Evolutionary conservation across 2,888 invertebrate genomes (phyloP), one percentile per base, ranked within the genome.

Genomic region (Nemapogon koenigi): DNA sequence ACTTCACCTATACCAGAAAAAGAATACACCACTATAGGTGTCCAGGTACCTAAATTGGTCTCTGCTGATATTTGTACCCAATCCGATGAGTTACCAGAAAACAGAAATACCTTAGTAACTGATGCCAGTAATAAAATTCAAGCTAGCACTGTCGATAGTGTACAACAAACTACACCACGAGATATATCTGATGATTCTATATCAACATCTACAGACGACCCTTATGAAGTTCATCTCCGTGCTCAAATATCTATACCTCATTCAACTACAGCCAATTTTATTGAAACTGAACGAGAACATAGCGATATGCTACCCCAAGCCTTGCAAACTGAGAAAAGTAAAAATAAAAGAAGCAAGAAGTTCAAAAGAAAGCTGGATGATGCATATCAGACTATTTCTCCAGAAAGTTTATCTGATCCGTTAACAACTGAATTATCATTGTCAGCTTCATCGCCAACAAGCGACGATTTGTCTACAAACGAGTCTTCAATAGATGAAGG

Each of bases 151-250:
- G 50, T 48, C 39, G 58, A 81, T 55, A 47, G 46, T 15, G 49
- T 52, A 40, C 53, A 73, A 55, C 75, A 86, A 62, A 88, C 88
- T 10, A 82, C 83, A 16, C 84, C 88, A 2, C 79, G 84, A 44
- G 59, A 78, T 11, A 65, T 75, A 7, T 63, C 83, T 36, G 79
- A 76, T 45, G 72, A 73, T 46, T 75, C 75, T 0, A 66, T 76
- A 38, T 71, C 79, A 3, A 76, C 76, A 38, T 80, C 81, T 1
- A 73, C 73, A 3, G 82, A 81, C 43, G 82, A 81, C 45, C 75
- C 81, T 10, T 84, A 81, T 46, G 85, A 85, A 69, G 73, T 85
- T n/a, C 81, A 83, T 46, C 69, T 85, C 17, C 63, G 82, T 49
- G 82, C 85, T 26, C 76, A 81, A 42, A 76, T 85, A 14, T 73